These are phyloP conservation scores for Drosophila dives DNA, from an alignment of 2,888 invertebrate genomes.

Conservation along the genomic window DNA sequence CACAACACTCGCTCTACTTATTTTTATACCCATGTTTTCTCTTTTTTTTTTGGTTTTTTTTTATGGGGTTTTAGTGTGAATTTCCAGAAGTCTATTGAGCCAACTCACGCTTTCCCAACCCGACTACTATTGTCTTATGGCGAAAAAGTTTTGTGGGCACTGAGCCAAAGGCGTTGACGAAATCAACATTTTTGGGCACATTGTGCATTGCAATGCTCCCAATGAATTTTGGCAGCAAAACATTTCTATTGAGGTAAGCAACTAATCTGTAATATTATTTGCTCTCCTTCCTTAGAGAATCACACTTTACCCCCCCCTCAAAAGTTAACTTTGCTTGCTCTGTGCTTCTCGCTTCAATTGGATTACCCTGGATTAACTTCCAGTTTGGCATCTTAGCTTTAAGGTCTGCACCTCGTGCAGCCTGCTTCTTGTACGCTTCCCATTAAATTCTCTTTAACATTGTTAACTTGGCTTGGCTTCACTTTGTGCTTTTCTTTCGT, in stretches of 20 bases:
- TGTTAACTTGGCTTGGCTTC: neutral
- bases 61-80: neutral
- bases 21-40: neutral
- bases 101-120: constrained; percentile 2
- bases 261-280: neutral
- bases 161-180: constrained; percentile 42
- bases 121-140: constrained; percentile 22
- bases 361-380: neutral
- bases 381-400: neutral
- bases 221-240: neutral
- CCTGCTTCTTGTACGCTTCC: neutral
- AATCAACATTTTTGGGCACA: neutral
- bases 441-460: neutral
- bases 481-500: neutral
- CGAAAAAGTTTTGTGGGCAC: constrained; percentile 48
- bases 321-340: neutral
- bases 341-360: neutral
- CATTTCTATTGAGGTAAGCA: neutral
- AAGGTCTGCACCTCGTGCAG: neutral
- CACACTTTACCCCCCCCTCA: neutral
- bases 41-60: neutral
- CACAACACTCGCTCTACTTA: constrained; percentile 14
- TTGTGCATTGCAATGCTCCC: constrained; percentile 4
- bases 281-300: neutral
- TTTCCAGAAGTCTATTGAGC: constrained; percentile 28